Conservation (phyloP, 2,113 vertebrate species). For the Tragelaphus buxtoni region DNA sequence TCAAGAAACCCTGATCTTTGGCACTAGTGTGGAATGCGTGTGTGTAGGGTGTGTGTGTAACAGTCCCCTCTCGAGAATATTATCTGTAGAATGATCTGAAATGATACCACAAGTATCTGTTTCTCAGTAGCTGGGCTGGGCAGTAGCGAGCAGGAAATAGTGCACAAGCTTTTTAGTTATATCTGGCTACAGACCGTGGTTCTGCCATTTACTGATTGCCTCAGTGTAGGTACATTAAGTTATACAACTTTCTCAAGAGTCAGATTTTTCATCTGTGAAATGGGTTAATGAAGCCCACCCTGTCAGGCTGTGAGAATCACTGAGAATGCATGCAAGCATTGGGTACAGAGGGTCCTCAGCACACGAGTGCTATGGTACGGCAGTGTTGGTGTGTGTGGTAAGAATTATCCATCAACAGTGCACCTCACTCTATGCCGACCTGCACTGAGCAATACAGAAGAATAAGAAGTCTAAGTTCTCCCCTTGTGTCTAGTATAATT, state of each 20-base stretch:
- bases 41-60: neutral
- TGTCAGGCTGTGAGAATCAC: neutral
- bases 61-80: neutral
- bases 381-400: neutral
- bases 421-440: neutral
- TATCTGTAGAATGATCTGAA: neutral
- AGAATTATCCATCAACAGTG: fast-evolving
- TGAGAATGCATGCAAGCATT: fast-evolving
- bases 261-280: neutral
- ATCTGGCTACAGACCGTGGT: neutral
- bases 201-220: neutral
- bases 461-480: neutral
- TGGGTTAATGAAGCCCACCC: neutral
- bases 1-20: neutral
- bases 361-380: fast-evolving
- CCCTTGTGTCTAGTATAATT: neutral
- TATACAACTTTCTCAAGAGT: neutral
- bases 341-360: neutral
- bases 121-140: neutral
- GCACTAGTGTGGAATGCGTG: neutral
- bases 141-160: neutral
- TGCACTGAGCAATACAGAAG: neutral
- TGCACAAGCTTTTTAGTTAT: neutral
- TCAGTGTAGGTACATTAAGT: neutral
- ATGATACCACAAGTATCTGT: neutral